These are phyloP conservation scores for Silurus glanis DNA, from an alignment of 2,113 vertebrate species.

Conservation along the genomic window DNA sequence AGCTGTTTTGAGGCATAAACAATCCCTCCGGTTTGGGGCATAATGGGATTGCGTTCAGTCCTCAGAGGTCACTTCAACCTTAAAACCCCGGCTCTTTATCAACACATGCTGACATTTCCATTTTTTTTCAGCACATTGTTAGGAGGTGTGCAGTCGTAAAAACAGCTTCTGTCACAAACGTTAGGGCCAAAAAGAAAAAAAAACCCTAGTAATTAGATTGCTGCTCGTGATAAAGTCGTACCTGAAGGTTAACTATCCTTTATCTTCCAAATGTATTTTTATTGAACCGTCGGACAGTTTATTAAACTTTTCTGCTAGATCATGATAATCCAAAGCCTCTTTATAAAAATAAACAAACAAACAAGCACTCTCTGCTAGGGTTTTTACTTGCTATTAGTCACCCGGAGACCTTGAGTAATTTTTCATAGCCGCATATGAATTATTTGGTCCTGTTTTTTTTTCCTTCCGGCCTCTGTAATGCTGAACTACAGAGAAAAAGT, in stretches of 20 bases:
- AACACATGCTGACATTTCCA: conserved; percentile 50
- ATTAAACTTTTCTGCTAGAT: conserved; percentile 42
- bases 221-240: conserved; percentile 21
- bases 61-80: conserved; percentile 65
- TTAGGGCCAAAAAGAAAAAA: conserved; percentile 36
- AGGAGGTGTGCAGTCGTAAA: conserved; percentile 2
- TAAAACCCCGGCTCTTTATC: conserved; percentile 62
- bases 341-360: conserved; percentile 7
- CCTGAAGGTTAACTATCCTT: conserved; percentile 57
- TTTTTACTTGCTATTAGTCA: conserved; percentile 23
- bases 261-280: conserved; percentile 43
- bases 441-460: too few species aligned
- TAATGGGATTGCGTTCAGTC: conserved; percentile 64
- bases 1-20: conserved; percentile 58
- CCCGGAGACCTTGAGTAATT: conserved; percentile 52
- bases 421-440: conserved; percentile 58
- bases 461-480: conserved; percentile 51
- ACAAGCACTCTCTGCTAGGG: conserved; percentile 44
- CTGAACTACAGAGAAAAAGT: conserved; percentile 47
- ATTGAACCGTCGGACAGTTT: conserved; percentile 38
- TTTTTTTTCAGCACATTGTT: conserved; percentile 47
- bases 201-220: conserved; percentile 23
- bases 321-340: background rate
- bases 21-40: conserved; percentile 46
- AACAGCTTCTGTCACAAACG: conserved; percentile 47